Conservation (phyloP, 2,113 vertebrate species). For the Tricholaema leucomelas region DNA sequence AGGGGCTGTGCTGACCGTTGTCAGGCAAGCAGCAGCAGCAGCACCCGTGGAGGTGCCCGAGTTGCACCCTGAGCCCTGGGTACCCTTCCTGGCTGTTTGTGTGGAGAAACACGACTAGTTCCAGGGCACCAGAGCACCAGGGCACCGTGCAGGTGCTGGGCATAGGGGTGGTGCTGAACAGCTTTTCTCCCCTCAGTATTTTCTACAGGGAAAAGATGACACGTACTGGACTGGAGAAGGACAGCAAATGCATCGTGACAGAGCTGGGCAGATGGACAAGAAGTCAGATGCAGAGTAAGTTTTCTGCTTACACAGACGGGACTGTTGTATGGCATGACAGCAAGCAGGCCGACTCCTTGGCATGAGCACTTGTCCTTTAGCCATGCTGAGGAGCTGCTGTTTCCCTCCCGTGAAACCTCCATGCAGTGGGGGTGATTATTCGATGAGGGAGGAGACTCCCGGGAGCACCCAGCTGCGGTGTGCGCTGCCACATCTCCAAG, state of each 20-base stretch:
- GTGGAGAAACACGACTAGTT: no score
- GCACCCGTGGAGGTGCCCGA: neutral
- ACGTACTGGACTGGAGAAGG: accelerated
- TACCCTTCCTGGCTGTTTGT: neutral
- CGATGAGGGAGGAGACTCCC: no score
- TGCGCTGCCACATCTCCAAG: neutral
- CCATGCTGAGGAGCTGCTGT: accelerated
- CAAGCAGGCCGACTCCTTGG: accelerated
- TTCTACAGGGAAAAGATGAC: accelerated
- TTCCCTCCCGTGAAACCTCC: neutral
- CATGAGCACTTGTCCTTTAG: neutral
- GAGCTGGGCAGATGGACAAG: accelerated
- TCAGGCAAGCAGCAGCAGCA: neutral
- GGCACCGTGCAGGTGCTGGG: neutral
- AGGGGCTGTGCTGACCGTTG: accelerated
- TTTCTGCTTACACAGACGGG: accelerated
- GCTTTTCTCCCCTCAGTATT: neutral
- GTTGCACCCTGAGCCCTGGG: accelerated
- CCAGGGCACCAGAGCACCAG: neutral
- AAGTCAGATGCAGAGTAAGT: accelerated
- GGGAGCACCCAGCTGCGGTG: neutral
- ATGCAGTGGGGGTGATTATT: neutral
- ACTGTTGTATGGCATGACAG: accelerated
- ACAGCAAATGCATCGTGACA: no score
- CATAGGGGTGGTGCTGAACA: accelerated